Percentiles rank a stretch among this genome's conserved stretches.
Conservation (phyloP, 2,113 vertebrate genomes). For the Urocynchramus pylzowi region DNA sequence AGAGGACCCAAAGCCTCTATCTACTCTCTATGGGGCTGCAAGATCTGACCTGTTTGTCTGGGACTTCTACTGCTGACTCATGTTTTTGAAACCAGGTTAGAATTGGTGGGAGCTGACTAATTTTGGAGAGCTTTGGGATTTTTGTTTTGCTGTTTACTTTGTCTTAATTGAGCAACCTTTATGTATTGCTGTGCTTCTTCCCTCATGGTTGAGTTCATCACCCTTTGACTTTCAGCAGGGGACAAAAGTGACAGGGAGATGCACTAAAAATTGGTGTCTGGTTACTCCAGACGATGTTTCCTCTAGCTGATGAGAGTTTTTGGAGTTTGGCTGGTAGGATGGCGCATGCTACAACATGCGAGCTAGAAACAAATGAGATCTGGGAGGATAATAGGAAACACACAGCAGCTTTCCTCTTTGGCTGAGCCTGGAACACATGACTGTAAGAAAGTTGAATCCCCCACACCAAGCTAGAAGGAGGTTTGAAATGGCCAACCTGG, state of each 20-base stretch:
- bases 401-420: not conserved
- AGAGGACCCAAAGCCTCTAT: not conserved
- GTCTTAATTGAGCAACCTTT: not conserved
- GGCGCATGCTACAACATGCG: not conserved
- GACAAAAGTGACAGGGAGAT: not conserved
- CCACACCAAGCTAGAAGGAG: not conserved
- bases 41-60: not conserved
- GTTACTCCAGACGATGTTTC: not conserved
- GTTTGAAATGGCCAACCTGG: not conserved
- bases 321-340: not conserved
- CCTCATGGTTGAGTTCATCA: not conserved
- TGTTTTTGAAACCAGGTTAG: not conserved
- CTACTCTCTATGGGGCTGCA: not conserved
- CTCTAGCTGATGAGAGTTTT: not conserved
- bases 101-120: not conserved
- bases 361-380: conserved; percentile 5
- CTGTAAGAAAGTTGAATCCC: not conserved
- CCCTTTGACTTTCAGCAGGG: not conserved
- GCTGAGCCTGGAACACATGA: not conserved
- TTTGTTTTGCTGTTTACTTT: not conserved
- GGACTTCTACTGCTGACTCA: not conserved
- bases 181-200: not conserved
- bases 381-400: conserved; percentile 7
- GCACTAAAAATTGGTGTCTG: not conserved
- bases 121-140: not conserved